Base-by-base conservation (phyloP, 2,888 invertebrate genomes). In the Lepas anatifera region DNA sequence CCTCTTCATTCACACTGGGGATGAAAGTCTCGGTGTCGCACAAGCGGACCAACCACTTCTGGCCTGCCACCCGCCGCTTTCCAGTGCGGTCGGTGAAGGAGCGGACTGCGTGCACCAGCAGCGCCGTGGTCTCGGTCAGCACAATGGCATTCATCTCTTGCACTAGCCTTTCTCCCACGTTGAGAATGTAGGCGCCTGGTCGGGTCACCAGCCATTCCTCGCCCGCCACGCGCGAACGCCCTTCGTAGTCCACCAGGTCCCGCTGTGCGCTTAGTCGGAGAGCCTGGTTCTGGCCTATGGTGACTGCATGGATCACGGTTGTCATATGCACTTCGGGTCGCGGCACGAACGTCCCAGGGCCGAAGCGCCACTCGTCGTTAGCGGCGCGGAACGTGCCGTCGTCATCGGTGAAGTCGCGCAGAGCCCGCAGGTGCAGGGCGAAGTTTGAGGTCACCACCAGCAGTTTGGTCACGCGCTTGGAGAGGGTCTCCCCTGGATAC, bases 351-450 rank as follows among this genome's bases (percentile, higher is more conserved):
- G 82, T 82, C 6, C 81, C 81, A 80, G 74, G 2, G 35, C 68
- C 81, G 77, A 83, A 83, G 41, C 83, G 76, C 81, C 82, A 83
- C 75, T 82, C 81, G 75, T 83, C 82, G 3, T 82, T 82, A 67
- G 82, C 82, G 16, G 78, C 77, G 71, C 80, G 73, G 46, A 74
- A 75, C n/a, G 75, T 72, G 52, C 74, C 75, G 22, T 77, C 79
- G 70, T n/a, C n/a, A n/a, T 79, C 80, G 67, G 78, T 78, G 76
- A 81, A 81, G 74, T 82, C 82, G 13, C 82, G 73, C 22, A 79
- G 74, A 13, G 82, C 80, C 70, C 78, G 75, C 25, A 83, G 75
- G 37, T 81, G 75, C 11, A 83, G 76, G 2, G 82, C 82, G n/a
- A 78, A 74, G 74, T 82, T 80, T n/a, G 81, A 78, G 18, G 77